These are phyloP conservation scores for Coptodon rendalli DNA, from an alignment of 2,113 vertebrate species.

Conservation along the genomic window DNA sequence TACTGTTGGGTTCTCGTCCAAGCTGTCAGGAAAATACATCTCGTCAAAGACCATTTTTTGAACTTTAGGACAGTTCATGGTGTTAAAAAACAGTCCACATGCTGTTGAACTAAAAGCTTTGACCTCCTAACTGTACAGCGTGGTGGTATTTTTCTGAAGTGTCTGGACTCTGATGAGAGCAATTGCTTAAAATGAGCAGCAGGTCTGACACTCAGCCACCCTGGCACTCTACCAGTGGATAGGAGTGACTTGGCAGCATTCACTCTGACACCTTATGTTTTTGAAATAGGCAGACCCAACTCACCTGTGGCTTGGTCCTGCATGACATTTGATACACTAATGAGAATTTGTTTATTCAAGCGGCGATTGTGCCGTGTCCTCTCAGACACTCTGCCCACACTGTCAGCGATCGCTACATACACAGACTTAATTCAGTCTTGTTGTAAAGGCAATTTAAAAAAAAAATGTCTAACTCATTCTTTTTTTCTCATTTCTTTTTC, in stretches of 20 bases:
- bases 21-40: background rate
- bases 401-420: background rate
- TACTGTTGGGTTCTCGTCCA: background rate
- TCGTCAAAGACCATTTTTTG: background rate
- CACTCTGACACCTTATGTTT: background rate
- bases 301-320: conserved; percentile 9
- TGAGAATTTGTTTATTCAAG: background rate
- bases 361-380: background rate
- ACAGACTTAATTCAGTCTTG: background rate
- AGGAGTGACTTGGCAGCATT: conserved; percentile 1
- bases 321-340: background rate
- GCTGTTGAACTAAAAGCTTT: conserved; percentile 10
- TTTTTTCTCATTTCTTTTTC: background rate
- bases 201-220: background rate
- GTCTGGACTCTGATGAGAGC: background rate
- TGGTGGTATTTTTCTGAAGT: conserved; percentile 1
- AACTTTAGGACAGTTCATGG: background rate
- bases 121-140: background rate
- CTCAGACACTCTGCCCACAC: background rate
- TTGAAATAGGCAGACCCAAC: background rate
- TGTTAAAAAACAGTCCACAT: background rate
- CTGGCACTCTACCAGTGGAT: background rate
- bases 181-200: background rate
- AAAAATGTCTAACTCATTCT: background rate
- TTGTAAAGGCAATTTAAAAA: background rate